Percentiles rank a stretch among this genome's conserved stretches.
phyloP scores from a whole-genome alignment of 2,113 vertebrate species.

The Atrichornis clamosus region DNA sequence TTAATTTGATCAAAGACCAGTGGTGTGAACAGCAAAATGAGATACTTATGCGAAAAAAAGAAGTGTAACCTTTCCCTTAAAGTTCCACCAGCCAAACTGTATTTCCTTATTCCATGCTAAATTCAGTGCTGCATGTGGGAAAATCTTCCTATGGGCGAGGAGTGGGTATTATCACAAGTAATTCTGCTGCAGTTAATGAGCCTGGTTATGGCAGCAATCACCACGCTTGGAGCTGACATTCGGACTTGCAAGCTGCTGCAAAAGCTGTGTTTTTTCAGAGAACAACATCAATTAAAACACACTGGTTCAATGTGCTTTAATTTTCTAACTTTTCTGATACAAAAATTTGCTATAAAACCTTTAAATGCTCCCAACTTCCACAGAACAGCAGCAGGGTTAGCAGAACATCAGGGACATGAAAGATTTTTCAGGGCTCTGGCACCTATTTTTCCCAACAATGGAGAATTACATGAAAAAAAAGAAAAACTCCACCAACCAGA shows the following conservation, averaged over 20 bases:
- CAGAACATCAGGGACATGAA: background rate
- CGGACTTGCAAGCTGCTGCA: background rate
- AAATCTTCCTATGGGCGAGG: background rate
- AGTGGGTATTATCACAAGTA: background rate
- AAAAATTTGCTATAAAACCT: background rate
- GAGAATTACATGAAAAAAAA: background rate
- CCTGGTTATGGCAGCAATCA: slow-evolving; percentile 1
- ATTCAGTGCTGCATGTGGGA: background rate
- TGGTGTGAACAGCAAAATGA: slow-evolving; percentile 10
- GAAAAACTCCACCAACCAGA: background rate
- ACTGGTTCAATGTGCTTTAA: background rate
- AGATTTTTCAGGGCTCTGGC: background rate
- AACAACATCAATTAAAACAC: background rate
- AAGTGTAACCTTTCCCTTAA: background rate
- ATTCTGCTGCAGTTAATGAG: slow-evolving; percentile 37
- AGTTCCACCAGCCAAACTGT: background rate
- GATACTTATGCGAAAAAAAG: slow-evolving; percentile 12
- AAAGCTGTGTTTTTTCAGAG: background rate
- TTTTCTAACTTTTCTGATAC: background rate
- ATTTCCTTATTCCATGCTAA: background rate
- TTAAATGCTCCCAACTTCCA: background rate
- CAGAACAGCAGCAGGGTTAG: background rate
- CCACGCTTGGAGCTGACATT: background rate
- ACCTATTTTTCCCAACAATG: background rate
- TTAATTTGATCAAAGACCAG: slow-evolving; percentile 30